Evolutionary conservation across 2,888 invertebrate genomes (phyloP).

Genomic region (Romanomermis culicivorax): DNA sequence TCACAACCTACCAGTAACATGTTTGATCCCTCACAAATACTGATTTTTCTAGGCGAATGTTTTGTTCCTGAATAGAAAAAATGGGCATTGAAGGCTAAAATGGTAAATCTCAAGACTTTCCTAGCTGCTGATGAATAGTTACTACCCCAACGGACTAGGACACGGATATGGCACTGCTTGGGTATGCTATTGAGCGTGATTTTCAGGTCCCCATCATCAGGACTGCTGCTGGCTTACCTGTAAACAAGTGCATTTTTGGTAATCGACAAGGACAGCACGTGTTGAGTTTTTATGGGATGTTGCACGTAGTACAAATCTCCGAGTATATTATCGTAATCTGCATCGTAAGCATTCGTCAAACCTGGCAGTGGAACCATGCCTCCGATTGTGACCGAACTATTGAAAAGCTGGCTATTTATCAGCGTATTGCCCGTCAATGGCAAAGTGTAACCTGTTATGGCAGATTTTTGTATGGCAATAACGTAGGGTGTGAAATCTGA

Average conservation of each 20-base stretch:
- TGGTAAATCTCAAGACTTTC: no score
- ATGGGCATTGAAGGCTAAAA: no score
- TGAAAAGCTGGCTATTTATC: neutral
- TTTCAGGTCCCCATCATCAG: no score
- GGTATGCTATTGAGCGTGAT: no score
- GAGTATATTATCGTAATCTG: slow-evolving; percentile 72
- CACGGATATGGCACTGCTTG: no score
- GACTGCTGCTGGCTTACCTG: no score
- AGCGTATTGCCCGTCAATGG: neutral
- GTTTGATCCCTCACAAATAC: no score
- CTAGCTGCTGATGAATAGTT: no score
- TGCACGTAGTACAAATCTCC: slow-evolving; percentile 49
- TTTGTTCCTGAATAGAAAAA: no score
- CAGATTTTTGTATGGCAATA: neutral
- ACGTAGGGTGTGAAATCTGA: neutral
- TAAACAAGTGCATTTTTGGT: slow-evolving; percentile 35
- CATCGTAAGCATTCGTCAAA: slow-evolving; percentile 48
- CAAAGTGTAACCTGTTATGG: neutral
- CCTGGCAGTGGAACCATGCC: slow-evolving; percentile 30
- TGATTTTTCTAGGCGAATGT: no score
- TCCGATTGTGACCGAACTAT: slow-evolving; percentile 12
- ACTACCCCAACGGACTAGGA: no score
- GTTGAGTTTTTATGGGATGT: slow-evolving; percentile 22
- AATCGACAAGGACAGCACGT: neutral
- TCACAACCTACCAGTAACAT: no score